Percentiles rank a stretch among this genome's conserved stretches.
Evolutionary conservation across 2,888 invertebrate genomes (phyloP).

Genomic region (Spialia ferax): DNA sequence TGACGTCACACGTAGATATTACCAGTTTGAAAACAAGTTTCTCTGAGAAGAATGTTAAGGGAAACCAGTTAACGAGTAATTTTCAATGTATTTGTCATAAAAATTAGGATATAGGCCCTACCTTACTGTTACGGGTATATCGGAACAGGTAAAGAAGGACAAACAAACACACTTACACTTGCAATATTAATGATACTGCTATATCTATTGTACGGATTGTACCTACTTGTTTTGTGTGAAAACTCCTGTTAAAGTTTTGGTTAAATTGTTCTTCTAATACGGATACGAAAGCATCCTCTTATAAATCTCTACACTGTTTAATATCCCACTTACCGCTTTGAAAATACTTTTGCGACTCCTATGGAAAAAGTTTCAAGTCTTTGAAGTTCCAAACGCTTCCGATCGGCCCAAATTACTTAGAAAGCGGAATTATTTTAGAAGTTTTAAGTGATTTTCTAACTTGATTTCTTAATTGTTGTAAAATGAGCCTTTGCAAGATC

Average conservation of each 20-base stretch:
- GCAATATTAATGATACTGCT: too few species aligned
- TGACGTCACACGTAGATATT: neutral
- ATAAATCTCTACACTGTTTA: neutral
- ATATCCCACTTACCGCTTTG: neutral
- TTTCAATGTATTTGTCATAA: too few species aligned
- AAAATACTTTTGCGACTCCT: neutral
- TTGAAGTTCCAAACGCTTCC: slow-evolving; percentile 9
- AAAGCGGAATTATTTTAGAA: slow-evolving; percentile 1
- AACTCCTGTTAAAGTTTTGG: neutral
- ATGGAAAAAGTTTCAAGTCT: slow-evolving; percentile 3
- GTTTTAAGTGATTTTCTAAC: slow-evolving; percentile 9
- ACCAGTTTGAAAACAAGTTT: neutral
- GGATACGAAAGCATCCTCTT: neutral
- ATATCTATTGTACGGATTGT: too few species aligned
- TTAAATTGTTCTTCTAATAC: neutral
- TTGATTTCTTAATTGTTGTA: slow-evolving; percentile 9
- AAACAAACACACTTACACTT: too few species aligned
- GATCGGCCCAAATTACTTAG: slow-evolving; percentile 10
- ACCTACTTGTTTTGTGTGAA: neutral
- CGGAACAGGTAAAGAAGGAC: too few species aligned
- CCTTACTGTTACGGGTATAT: too few species aligned
- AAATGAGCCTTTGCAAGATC: neutral
- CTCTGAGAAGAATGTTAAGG: neutral
- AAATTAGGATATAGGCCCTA: too few species aligned
- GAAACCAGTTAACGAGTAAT: too few species aligned